Evolutionary conservation across 1,140 invertebrate species (phyloP), one percentile per base, ranked within the genome.

Genomic region (Sitophilus oryzae): DNA sequence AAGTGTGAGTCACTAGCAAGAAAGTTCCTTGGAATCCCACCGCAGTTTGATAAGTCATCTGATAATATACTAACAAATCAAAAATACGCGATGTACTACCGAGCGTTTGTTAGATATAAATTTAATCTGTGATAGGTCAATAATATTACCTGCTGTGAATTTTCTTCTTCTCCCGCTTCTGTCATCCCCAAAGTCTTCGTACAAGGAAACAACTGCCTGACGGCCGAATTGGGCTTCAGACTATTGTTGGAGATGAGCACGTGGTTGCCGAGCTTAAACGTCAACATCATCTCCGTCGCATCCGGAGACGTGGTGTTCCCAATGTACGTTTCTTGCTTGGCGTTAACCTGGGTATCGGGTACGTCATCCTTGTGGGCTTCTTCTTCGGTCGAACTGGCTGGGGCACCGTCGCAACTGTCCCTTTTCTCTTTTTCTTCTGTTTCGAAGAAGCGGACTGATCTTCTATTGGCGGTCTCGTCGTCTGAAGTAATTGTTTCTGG

Each of bases 211-310:
- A 87, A 71, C 62, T 87, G 85, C 19, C 85, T 74, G 9, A 87
- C 83, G 6, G 85, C 85, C 8, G 84, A 87, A 65, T 87, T 87
- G 3, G 84, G 82, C 58, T 80, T 80, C 6, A 79, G 62, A 56
- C 78, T 82, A 56, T 82, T 82, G 37, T 77, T 75, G 5, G 76
- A 75, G n/a, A 81, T 72, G 8, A 77, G 69, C 3, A 74, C 67
- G 25, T 78, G 76, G 56, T 77, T 78, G 36, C 78, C 79, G 2
- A 82, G 66, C 63, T 80, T 81, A 56, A 83, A 80, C 4, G 78
- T 76, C 16, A 82, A 66, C 16, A 76, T 78, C 61, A 80, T 68
- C 56, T 80, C 79, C 20, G 72, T 69, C 1, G 68, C 58, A 41
- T 76, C 74, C 1, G 69, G 66, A 2, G 68, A 63, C 8, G 11